Conservation (phyloP, 1,140 invertebrate genomes). For the Drosophila arawakana region DNA sequence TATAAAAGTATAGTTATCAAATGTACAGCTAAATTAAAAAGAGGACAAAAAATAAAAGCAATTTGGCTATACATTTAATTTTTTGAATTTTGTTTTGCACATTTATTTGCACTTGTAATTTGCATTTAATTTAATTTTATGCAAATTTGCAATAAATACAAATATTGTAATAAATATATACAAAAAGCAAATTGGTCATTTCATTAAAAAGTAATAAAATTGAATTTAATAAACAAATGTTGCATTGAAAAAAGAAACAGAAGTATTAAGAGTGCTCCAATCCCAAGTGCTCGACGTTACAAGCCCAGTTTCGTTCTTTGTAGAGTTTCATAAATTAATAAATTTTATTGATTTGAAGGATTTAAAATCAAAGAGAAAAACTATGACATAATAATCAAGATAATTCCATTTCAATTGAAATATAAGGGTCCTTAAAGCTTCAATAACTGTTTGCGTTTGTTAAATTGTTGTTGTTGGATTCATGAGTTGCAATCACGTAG, state of each 20-base stretch:
- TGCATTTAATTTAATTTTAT: slow-evolving; percentile 68
- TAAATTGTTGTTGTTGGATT: slow-evolving; percentile 8
- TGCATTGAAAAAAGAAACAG: background rate
- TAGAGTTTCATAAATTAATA: too few relatives aligned
- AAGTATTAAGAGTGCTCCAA: background rate
- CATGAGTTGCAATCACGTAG: slow-evolving; percentile 46
- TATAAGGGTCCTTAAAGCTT: slow-evolving; percentile 37
- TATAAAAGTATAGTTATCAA: background rate
- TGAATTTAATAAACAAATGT: slow-evolving; percentile 32
- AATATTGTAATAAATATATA: slow-evolving; percentile 39
- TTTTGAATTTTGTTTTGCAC: slow-evolving; percentile 27
- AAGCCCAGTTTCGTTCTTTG: background rate
- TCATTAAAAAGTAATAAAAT: slow-evolving; percentile 65
- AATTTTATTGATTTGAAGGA: too few relatives aligned
- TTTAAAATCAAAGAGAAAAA: too few relatives aligned
- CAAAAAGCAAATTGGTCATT: slow-evolving; percentile 32
- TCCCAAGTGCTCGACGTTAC: slow-evolving; percentile 10
- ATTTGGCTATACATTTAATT: slow-evolving; percentile 44
- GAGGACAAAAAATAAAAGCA: slow-evolving; percentile 48
- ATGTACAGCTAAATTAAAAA: slow-evolving; percentile 37
- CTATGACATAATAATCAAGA: too few relatives aligned
- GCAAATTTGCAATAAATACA: slow-evolving; percentile 56
- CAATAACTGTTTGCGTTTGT: slow-evolving; percentile 5
- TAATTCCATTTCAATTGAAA: background rate
- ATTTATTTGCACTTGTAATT: slow-evolving; percentile 59